Percentiles rank a stretch among this genome's conserved stretches.
phyloP scores from a whole-genome alignment of 1,140 invertebrate genomes.

The Asbolus verrucosus region DNA sequence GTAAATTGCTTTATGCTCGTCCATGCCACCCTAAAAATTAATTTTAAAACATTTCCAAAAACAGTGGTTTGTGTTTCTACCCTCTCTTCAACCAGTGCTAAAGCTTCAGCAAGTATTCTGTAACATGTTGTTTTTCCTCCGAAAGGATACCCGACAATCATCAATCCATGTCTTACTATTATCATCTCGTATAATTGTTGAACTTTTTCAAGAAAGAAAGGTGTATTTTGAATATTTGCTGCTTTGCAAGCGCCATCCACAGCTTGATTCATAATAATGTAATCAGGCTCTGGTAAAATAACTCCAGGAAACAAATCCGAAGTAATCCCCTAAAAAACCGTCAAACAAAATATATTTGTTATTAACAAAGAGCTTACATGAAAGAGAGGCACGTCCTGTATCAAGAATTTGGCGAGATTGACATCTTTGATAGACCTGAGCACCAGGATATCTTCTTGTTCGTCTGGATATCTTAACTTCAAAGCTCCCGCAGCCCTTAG shows the following conservation, averaged over 20 bases:
- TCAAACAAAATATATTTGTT: slow-evolving; percentile 11
- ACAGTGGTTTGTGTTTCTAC: slow-evolving; percentile 67
- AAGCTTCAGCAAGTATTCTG: slow-evolving; percentile 80
- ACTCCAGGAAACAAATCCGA: slow-evolving; percentile 92
- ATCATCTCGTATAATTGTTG: slow-evolving; percentile 97
- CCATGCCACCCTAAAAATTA: slow-evolving; percentile 72
- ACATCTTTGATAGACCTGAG: slow-evolving; percentile 93
- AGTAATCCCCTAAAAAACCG: slow-evolving; percentile 81
- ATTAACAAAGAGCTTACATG: slow-evolving; percentile 70
- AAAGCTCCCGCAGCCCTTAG: slow-evolving; percentile 89
- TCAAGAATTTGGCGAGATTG: slow-evolving; percentile 93
- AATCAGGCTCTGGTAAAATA: slow-evolving; percentile 80
- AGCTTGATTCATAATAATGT: slow-evolving; percentile 72
- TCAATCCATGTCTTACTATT: slow-evolving; percentile 88
- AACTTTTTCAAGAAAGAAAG: slow-evolving; percentile 90
- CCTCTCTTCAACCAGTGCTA: slow-evolving; percentile 84
- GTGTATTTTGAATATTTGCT: slow-evolving; percentile 85
- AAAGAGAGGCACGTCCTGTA: slow-evolving; percentile 88
- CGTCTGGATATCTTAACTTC: slow-evolving; percentile 90
- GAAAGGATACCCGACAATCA: slow-evolving; percentile 93
- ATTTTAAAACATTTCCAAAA: neutral
- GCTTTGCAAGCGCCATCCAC: slow-evolving; percentile 76
- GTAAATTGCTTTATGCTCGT: slow-evolving; percentile 90
- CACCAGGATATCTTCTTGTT: slow-evolving; percentile 84
- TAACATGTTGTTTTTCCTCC: slow-evolving; percentile 87